Conservation (phyloP, 1,140 invertebrate genomes). For the Drosophila prosaltans region DNA sequence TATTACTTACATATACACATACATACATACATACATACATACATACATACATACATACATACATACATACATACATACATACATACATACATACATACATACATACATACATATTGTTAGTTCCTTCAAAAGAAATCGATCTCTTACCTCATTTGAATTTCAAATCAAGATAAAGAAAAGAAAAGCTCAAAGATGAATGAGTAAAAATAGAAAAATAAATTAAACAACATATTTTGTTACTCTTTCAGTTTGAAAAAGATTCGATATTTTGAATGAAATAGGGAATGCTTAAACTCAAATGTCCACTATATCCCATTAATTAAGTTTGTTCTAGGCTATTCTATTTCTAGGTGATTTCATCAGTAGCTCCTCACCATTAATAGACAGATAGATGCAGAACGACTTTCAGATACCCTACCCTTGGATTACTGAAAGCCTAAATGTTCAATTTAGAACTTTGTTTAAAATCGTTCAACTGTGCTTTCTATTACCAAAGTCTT, state of each 20-base stretch:
- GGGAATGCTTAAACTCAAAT: too few relatives aligned
- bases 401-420: not conserved
- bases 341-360: not conserved
- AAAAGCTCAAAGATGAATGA: not conserved
- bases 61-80: not conserved
- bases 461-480: too few relatives aligned
- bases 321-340: not conserved
- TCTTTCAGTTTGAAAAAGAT: not conserved
- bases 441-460: too few relatives aligned
- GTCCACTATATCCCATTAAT: not conserved
- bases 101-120: not conserved
- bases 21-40: not conserved
- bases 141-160: not conserved
- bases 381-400: not conserved
- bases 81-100: not conserved
- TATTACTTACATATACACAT: not conserved
- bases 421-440: too few relatives aligned
- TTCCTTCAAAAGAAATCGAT: not conserved
- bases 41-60: too few relatives aligned
- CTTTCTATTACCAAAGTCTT: too few relatives aligned
- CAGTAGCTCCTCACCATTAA: not conserved
- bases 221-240: not conserved
- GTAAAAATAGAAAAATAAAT: not conserved
- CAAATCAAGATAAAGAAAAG: not conserved
- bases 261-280: not conserved